These are phyloP conservation scores for Peromyscus attwateri DNA, from an alignment of 2,797 vertebrate species.

Conservation along the genomic window DNA sequence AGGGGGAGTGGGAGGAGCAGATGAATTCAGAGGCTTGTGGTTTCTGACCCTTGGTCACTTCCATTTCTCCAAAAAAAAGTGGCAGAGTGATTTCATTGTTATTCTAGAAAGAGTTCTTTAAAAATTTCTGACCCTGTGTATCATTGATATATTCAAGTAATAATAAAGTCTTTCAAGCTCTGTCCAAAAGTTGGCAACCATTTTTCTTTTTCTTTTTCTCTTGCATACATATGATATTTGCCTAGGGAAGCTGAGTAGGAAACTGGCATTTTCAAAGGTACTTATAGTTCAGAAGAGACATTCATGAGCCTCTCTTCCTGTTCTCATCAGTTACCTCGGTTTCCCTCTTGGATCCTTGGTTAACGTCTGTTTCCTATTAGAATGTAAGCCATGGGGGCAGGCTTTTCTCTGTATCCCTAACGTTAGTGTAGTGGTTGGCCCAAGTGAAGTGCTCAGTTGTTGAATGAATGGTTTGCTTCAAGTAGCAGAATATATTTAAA, in stretches of 20 bases:
- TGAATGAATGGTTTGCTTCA: conserved; percentile 71
- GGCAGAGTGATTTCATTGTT: conserved; percentile 48
- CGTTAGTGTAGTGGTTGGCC: conserved; percentile 38
- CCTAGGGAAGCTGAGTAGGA: conserved; percentile 24
- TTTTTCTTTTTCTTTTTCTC: conserved; percentile 61
- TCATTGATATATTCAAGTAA: conserved; percentile 47
- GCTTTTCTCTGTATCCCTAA: conserved; percentile 46
- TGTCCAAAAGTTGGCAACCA: conserved; percentile 46
- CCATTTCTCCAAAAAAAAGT: conserved; percentile 7
- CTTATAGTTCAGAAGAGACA: conserved; percentile 48
- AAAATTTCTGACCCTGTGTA: conserved; percentile 38
- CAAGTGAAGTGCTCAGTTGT: conserved; percentile 28
- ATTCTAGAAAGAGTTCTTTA: conserved; percentile 33
- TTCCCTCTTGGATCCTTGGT: conserved; percentile 45
- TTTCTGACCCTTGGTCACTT: not conserved
- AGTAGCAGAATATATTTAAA: conserved; percentile 66
- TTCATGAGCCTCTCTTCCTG: conserved; percentile 21
- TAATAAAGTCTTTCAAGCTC: conserved; percentile 56
- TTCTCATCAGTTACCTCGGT: conserved; percentile 44
- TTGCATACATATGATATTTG: conserved; percentile 46
- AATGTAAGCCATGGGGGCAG: conserved; percentile 43
- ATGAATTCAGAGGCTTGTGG: conserved; percentile 20
- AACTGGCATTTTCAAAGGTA: conserved; percentile 60
- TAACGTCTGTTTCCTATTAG: conserved; percentile 59
- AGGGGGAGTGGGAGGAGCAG: not conserved